These are phyloP conservation scores for Acanthurus leucopareius DNA, from an alignment of 2,797 vertebrate species.

Conservation along the genomic window DNA sequence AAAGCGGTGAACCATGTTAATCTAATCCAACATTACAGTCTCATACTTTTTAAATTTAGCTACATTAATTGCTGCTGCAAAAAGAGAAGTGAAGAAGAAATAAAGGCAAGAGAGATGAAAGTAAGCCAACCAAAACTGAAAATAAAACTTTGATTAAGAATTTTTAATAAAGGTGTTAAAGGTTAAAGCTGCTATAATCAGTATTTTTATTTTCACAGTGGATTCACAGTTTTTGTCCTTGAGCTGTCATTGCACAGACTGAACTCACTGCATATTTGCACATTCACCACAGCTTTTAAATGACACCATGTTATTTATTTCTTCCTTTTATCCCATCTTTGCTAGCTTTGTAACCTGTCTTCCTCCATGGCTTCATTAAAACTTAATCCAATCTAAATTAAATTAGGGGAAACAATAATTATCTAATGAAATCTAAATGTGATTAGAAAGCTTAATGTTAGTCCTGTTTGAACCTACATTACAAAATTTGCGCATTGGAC, in stretches of 20 bases:
- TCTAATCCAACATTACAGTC: not conserved
- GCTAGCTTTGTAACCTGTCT: not conserved
- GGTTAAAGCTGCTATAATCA: not conserved
- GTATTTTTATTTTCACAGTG: not conserved
- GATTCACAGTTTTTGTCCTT: not conserved
- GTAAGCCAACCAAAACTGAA: not conserved
- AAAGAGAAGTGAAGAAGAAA: not conserved
- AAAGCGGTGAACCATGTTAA: not conserved
- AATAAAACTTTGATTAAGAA: no score
- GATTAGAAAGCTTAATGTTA: conserved; percentile 37
- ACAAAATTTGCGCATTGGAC: conserved; percentile 20
- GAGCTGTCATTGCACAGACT: no score
- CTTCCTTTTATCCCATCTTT: not conserved
- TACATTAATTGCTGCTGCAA: not conserved
- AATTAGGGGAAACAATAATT: conserved; percentile 39
- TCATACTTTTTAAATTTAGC: not conserved
- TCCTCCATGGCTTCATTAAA: conserved; percentile 15
- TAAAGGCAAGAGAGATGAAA: not conserved
- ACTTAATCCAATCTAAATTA: conserved; percentile 18
- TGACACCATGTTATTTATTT: not conserved
- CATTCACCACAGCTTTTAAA: not conserved
- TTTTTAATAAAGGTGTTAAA: not conserved
- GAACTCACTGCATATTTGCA: conserved; percentile 7
- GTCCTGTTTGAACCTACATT: conserved; percentile 12
- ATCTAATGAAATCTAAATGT: conserved; percentile 43